phyloP scores from a whole-genome alignment of 2,113 vertebrate genomes.

The Petrocephalus microphthalmus region DNA sequence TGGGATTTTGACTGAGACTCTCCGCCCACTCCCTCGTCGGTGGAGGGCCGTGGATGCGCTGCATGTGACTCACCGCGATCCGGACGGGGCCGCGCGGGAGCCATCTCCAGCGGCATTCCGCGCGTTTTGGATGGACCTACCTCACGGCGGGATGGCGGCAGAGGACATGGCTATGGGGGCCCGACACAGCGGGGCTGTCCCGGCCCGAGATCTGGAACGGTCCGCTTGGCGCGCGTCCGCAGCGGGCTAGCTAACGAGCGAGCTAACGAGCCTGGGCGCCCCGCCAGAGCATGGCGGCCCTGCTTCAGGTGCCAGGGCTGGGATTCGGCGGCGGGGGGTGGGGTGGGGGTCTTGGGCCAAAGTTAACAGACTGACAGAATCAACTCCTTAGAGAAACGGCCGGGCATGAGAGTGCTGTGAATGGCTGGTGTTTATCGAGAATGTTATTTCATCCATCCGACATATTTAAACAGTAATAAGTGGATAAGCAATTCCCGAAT shows the following conservation, averaged over 20 bases:
- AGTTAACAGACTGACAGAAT: slow-evolving; percentile 5
- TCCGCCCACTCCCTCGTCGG: not conserved
- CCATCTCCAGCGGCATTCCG: not conserved
- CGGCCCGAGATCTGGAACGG: not conserved
- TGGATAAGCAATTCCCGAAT: not conserved
- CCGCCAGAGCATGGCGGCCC: not conserved
- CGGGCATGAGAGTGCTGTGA: not conserved
- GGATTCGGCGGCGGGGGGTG: not conserved
- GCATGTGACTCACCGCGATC: not conserved
- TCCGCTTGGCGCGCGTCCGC: not conserved
- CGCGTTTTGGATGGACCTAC: not conserved
- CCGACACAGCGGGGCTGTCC: not conserved
- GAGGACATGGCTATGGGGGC: not conserved
- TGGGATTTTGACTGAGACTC: not conserved
- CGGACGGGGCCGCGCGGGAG: no score
- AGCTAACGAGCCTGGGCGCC: not conserved
- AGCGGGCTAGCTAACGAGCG: not conserved
- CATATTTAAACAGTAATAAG: not conserved
- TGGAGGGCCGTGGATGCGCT: not conserved
- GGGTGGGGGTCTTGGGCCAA: not conserved
- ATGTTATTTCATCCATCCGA: not conserved
- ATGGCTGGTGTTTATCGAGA: not conserved
- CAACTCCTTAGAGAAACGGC: not conserved
- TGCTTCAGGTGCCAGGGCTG: slow-evolving; percentile 1
- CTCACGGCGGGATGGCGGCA: not conserved